These are phyloP conservation scores for Hyaena hyaena DNA, from an alignment of 2,113 vertebrate species.

Conservation along the genomic window DNA sequence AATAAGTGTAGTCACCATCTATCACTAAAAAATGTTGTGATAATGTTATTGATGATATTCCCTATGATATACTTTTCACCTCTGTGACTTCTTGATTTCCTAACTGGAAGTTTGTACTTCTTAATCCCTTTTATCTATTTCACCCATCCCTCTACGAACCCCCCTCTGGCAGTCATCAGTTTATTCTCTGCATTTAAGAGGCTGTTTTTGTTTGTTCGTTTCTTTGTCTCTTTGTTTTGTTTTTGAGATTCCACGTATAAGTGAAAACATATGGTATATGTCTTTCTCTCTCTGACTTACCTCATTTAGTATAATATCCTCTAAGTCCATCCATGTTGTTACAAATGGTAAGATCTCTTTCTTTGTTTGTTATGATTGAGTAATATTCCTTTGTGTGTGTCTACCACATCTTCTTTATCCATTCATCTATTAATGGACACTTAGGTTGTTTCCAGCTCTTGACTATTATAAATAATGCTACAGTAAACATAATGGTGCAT, in stretches of 20 bases:
- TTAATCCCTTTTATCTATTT: neutral
- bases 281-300: neutral
- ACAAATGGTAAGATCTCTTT: neutral
- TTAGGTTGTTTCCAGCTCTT: neutral
- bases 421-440: neutral
- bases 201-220: neutral
- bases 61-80: neutral
- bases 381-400: neutral
- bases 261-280: neutral
- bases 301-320: neutral
- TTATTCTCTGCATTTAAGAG: neutral
- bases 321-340: neutral
- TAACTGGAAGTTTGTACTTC: neutral
- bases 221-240: neutral
- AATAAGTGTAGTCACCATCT: neutral
- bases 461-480: neutral
- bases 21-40: neutral
- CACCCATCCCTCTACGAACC: neutral
- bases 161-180: neutral
- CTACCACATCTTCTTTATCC: neutral
- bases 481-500: neutral
- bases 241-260: neutral
- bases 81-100: neutral
- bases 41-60: neutral
- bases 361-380: neutral